Evolutionary conservation across 2,113 vertebrate species (phyloP), one percentile per base, ranked within the genome.

Genomic region (Arizona elegans): DNA sequence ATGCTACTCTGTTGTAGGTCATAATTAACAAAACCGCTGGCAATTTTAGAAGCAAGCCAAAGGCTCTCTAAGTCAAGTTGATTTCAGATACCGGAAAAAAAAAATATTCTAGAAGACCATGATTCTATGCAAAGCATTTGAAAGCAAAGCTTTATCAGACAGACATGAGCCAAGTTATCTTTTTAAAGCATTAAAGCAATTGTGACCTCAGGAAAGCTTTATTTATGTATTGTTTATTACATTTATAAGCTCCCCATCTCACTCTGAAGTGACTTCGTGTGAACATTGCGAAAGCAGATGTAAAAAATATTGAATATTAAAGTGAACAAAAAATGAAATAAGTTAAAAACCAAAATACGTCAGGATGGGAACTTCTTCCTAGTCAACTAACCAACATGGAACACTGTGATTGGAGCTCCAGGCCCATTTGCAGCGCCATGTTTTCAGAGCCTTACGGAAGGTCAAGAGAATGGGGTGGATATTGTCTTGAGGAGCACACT

Each of bases 11-110:
- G 0, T 3, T 29, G 2, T 59, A 89, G 70, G 89, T 75, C 56
- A 1, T 26, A 5, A 55, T 94, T 94, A 90, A 1, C 0, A 5
- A 29, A 88, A 38, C 0, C 19, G 0, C 15, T 93, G 38, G 24
- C 29, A 24, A 85, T 95, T 95, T 94, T 56, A 95, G 15, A n/a
- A 59, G 33, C 87, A 12, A 93, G 23, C 0, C 94, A 91, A 92
- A 89, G 70, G 86, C 38, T 23, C 10, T 92, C 8, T 58, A 50
- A 53, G 7, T 85, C 29, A 52, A 29, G 52, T 59, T 17, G 75
- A 47, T 2, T 54, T 29, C 26, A 29, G 47, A 29, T 4, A 58
- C 24, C 24, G 2, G n/a, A 23, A 59, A 59, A 81, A 23, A 59
- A 59, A 81, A 13, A 62, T 65, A 17, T 33, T 70, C 65, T 33